Evolutionary conservation across 2,797 vertebrate genomes (phyloP).

Genomic region (Falco columbarius): DNA sequence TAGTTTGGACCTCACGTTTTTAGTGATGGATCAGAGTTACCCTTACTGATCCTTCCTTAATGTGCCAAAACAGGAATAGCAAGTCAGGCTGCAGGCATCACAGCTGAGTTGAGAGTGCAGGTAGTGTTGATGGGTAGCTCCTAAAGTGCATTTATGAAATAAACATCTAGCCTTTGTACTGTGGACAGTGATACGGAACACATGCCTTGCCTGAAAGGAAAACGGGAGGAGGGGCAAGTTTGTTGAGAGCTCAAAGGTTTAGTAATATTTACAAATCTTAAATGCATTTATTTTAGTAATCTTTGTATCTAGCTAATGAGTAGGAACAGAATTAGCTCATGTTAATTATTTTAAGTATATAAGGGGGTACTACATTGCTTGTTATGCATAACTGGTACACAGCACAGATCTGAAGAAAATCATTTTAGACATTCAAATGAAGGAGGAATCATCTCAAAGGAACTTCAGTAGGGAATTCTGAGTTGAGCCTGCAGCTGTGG

Average conservation of each 20-base stretch:
- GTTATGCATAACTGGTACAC: neutral
- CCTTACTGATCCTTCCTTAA: neutral
- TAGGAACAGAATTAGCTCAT: neutral
- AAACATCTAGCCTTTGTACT: too few species aligned
- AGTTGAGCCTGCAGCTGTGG: neutral
- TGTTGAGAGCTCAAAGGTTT: neutral
- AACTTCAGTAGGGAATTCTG: neutral
- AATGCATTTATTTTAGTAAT: neutral
- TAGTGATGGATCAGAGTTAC: neutral
- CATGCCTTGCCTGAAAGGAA: neutral
- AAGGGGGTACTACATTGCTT: neutral
- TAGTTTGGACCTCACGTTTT: neutral
- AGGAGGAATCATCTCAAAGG: neutral
- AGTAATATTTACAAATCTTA: neutral
- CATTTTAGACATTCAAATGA: neutral
- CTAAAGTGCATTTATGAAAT: too few species aligned
- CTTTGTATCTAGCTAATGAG: neutral
- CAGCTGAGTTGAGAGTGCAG: neutral
- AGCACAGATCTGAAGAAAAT: neutral
- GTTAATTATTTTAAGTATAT: neutral
- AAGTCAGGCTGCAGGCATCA: neutral
- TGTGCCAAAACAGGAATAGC: rapidly evolving
- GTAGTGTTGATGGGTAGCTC: neutral
- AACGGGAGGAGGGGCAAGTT: too few species aligned
- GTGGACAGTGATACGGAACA: rapidly evolving